phyloP scores from a whole-genome alignment of 2,797 vertebrate genomes.

The Enteromius radiatus region DNA sequence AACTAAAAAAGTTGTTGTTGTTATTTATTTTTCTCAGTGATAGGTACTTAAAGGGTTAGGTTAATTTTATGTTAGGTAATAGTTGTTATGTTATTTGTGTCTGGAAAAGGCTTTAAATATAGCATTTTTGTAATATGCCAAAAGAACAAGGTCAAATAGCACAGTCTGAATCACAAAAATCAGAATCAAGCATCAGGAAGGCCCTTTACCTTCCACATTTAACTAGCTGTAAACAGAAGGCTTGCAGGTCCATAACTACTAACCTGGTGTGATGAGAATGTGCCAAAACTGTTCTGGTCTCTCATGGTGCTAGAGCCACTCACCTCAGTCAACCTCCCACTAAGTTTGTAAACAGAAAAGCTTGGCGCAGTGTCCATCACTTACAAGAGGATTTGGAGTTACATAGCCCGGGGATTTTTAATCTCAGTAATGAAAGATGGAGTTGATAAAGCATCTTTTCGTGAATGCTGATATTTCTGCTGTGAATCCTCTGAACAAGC shows the following conservation, averaged over 20 bases:
- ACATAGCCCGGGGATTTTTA: constrained; percentile 27
- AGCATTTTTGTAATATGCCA: not conserved
- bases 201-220: constrained; percentile 63
- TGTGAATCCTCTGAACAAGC: constrained; percentile 34
- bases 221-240: constrained; percentile 76
- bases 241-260: constrained; percentile 72
- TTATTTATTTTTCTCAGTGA: not conserved
- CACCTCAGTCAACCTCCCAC: constrained; percentile 27
- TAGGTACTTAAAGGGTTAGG: not conserved
- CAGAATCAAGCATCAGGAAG: constrained; percentile 54
- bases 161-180: constrained; percentile 44
- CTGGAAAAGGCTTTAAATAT: not conserved
- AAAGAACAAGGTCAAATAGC: constrained; percentile 27
- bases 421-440: constrained; percentile 47
- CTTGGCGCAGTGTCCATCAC: not conserved
- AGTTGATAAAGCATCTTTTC: constrained; percentile 39
- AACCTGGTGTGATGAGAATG: constrained; percentile 47
- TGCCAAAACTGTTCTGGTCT: not conserved
- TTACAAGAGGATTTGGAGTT: constrained; percentile 40
- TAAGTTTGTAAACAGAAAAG: constrained; percentile 8
- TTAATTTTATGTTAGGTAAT: not conserved
- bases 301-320: constrained; percentile 4
- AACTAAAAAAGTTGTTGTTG: not conserved
- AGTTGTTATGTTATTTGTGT: not conserved
- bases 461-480: constrained; percentile 47